Conservation (phyloP, 2,113 vertebrate genomes). For the Gnathonemus longibarbis region DNA sequence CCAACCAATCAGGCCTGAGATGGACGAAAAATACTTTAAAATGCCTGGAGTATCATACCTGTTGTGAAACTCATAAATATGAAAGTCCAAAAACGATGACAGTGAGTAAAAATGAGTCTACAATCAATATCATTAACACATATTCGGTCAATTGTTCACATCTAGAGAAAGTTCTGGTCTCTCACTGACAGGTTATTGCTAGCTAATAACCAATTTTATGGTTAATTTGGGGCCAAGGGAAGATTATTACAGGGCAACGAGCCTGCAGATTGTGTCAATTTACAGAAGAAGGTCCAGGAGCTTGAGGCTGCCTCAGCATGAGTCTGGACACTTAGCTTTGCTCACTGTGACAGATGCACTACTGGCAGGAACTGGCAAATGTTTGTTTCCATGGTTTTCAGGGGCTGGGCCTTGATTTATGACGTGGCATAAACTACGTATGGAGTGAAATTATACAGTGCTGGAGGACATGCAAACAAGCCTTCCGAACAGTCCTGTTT, state of each 20-base stretch:
- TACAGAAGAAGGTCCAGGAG: constrained; percentile 46
- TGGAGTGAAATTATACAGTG: constrained; percentile 51
- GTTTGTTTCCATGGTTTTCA: constrained; percentile 43
- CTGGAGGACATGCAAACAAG: constrained; percentile 44
- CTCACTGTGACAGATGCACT: constrained; percentile 38
- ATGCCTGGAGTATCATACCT: not conserved
- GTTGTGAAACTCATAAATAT: not conserved
- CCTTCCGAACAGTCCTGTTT: constrained; percentile 36
- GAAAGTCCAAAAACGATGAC: not conserved
- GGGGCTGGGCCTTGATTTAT: constrained; percentile 56
- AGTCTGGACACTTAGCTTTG: constrained; percentile 33
- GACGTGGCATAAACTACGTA: constrained; percentile 49
- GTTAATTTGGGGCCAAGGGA: constrained; percentile 28
- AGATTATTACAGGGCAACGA: constrained; percentile 25
- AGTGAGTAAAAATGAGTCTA: not conserved
- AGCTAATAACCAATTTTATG: not conserved
- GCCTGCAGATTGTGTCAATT: constrained; percentile 43
- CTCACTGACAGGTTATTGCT: not conserved
- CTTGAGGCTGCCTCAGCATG: constrained; percentile 33
- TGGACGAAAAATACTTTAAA: not conserved
- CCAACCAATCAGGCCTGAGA: not conserved
- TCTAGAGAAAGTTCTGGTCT: not conserved
- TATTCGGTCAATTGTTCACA: not conserved
- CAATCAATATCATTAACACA: not conserved
- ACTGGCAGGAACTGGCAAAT: constrained; percentile 47